These are phyloP conservation scores for Coreius guichenoti DNA, from an alignment of 2,797 vertebrate genomes.

Conservation along the genomic window DNA sequence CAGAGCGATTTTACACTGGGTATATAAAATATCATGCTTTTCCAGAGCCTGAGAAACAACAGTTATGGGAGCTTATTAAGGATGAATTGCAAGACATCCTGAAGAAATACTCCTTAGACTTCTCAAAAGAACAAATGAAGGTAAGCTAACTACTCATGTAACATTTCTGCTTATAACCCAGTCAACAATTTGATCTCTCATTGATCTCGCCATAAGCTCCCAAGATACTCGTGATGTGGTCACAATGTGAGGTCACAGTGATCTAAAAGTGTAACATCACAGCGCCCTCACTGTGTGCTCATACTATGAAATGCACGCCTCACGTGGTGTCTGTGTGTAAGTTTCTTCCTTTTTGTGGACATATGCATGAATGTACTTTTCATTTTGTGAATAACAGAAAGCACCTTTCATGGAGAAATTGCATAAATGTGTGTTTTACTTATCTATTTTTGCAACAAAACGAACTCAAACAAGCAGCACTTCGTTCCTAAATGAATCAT, in stretches of 20 bases:
- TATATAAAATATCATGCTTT: not conserved
- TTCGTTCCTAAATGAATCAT: too few relatives aligned
- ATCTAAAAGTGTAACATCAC: too few relatives aligned
- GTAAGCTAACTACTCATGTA: constrained; percentile 56
- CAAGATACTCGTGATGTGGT: too few relatives aligned
- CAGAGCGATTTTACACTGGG: too few relatives aligned
- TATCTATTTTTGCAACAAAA: not conserved
- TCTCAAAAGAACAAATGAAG: constrained; percentile 11
- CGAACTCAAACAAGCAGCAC: not conserved
- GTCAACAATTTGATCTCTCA: too few relatives aligned
- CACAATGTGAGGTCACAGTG: too few relatives aligned
- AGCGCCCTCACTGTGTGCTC: too few relatives aligned
- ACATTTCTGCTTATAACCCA: not conserved
- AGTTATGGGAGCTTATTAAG: not conserved
- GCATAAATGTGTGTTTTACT: not conserved
- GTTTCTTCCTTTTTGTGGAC: not conserved
- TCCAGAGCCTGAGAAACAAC: not conserved
- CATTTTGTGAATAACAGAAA: not conserved
- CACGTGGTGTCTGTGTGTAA: too few relatives aligned
- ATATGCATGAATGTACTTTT: not conserved
- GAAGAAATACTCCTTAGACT: not conserved
- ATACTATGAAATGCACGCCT: too few relatives aligned
- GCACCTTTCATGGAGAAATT: not conserved
- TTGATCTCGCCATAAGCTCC: too few relatives aligned
- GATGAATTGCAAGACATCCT: not conserved